Percentiles rank a stretch among this genome's conserved stretches.
phyloP scores from a whole-genome alignment of 1,140 invertebrate species.

The Saccostrea echinata region DNA sequence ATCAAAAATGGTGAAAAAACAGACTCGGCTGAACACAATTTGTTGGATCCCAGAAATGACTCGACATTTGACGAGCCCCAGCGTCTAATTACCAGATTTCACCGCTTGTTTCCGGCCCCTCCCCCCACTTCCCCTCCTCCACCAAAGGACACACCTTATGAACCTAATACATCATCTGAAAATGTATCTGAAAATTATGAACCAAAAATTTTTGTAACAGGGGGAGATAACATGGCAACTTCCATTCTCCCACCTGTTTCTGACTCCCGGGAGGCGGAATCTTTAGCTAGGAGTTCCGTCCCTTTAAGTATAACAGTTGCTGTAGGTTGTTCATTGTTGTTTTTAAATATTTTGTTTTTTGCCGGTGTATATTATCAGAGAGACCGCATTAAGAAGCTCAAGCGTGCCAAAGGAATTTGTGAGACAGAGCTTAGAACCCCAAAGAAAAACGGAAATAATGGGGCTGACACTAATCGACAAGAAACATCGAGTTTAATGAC shows the following conservation, averaged over 20 bases:
- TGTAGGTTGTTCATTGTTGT: constrained; percentile 93
- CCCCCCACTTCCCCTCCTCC: constrained; percentile 72
- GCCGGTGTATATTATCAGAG: constrained; percentile 96
- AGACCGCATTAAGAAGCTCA: constrained; percentile 84
- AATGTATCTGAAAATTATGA: neutral
- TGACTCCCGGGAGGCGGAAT: constrained; percentile 31
- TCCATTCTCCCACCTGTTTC: constrained; percentile 19
- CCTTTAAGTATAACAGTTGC: constrained; percentile 88
- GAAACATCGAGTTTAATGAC: constrained; percentile 55
- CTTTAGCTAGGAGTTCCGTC: constrained; percentile 59
- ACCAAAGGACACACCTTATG: constrained; percentile 29
- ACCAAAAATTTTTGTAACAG: neutral
- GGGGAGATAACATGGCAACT: constrained; percentile 25
- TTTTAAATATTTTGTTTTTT: constrained; percentile 96
- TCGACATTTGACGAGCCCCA: constrained; percentile 73
- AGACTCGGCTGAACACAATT: constrained; percentile 87
- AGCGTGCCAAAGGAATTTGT: neutral
- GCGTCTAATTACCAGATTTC: constrained; percentile 69
- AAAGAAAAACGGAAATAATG: constrained; percentile 37
- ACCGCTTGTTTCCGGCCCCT: constrained; percentile 74
- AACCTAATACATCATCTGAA: neutral
- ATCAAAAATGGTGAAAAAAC: constrained; percentile 81
- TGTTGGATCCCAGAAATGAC: constrained; percentile 83
- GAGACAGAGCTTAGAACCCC: constrained; percentile 39
- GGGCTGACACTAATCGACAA: constrained; percentile 41